Base-by-base conservation (phyloP, 64 coral and sea anemone genomes). In the Stylophora pistillata region DNA sequence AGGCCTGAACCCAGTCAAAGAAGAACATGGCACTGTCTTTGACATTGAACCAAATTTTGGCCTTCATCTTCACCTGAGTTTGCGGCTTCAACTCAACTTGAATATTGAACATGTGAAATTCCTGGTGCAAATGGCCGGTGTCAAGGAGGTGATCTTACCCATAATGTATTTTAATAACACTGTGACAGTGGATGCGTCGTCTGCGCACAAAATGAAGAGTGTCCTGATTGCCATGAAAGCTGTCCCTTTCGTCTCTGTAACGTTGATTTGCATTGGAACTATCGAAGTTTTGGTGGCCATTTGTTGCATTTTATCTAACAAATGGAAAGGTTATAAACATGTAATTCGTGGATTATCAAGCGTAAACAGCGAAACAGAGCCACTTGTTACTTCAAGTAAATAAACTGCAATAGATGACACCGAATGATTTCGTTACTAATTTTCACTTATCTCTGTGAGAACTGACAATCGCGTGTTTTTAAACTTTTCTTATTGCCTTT, bases 151-250 rank as follows among this genome's bases (percentile, higher is more conserved):
- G 3, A 87, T 88, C 55, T 20, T 97, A 5, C 95, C 95, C 15
- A 81, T 97, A 12, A 77, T 97, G 70, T 93, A 89, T 18, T 97
- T 97, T 28, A 89, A 88, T 26, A 81, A 86, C 32, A 79, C 26
- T 9, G 91, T 85, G 5, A 82, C 72, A 54, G 82, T 92, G 15
- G 90, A 92, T 72, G 59, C 74, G 5, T 53, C 55, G 4, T 86
- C 82, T 31, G 90, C 74, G 1, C 78, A 72, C 23, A 92, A 41
- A n/a, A 34, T 92, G 30, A 79, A 54, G 28, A 27, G 56, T 15
- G 90, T 78, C 18, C 3, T 86, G 32, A 78, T 78, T 32, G 17
- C 74, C 27, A 74, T 75, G 37, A 47, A 64, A n/a, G 18, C 13
- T 2, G 73, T 86, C 65, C 60, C 53, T 37, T 77, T 41, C 18